Conservation (phyloP, 2,797 vertebrate genomes). For the Sebastes itinus region DNA sequence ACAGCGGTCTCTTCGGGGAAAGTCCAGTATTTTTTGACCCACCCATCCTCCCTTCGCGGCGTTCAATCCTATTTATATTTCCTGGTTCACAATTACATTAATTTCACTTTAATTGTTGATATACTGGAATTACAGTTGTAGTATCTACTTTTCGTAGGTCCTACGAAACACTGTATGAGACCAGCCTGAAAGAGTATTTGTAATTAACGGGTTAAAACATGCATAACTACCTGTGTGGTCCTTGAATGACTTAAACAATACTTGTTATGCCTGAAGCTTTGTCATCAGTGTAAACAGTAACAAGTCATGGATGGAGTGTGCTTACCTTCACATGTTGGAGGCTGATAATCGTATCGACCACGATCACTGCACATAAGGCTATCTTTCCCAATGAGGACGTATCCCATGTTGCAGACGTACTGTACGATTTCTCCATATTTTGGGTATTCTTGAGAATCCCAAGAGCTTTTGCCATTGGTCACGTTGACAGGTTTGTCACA, state of each 20-base stretch:
- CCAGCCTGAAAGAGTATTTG: background rate
- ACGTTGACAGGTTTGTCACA: constrained; percentile 44
- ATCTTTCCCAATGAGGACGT: constrained; percentile 39
- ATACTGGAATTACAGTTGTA: too few relatives aligned
- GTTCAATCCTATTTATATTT: too few relatives aligned
- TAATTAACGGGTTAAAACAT: background rate
- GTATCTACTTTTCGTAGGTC: too few relatives aligned
- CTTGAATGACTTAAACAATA: background rate
- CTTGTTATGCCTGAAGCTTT: background rate
- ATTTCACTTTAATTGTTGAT: too few relatives aligned
- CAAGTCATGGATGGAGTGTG: background rate
- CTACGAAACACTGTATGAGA: background rate
- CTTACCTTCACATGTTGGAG: constrained; percentile 76
- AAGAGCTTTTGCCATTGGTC: constrained; percentile 21
- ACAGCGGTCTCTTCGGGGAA: too few relatives aligned
- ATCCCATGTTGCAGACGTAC: constrained; percentile 61
- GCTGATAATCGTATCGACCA: constrained; percentile 38
- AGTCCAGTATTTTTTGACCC: too few relatives aligned
- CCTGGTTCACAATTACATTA: too few relatives aligned
- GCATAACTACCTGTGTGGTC: background rate
- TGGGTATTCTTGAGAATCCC: background rate
- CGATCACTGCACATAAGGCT: constrained; percentile 29
- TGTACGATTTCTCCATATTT: constrained; percentile 28
- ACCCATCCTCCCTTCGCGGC: too few relatives aligned
- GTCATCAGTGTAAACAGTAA: background rate